Evolutionary conservation across 2,888 invertebrate species (phyloP).

Genomic region (Celastrina argiolus): DNA sequence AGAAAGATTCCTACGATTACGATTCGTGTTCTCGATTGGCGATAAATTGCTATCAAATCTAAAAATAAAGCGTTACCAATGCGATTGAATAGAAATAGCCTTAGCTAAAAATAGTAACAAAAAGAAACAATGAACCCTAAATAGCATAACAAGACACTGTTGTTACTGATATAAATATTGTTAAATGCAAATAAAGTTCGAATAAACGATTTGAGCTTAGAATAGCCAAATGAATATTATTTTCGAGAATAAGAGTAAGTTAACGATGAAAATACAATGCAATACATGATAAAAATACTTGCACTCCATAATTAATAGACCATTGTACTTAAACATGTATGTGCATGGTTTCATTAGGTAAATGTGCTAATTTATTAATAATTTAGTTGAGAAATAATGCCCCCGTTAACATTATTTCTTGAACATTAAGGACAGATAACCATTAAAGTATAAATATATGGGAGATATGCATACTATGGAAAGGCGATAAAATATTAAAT

Average conservation of each 20-base stretch:
- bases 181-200: background rate
- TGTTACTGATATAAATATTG: conserved; percentile 1
- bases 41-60: conserved; percentile 2
- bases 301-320: conserved; percentile 20
- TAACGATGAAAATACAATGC: background rate
- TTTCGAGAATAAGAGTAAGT: background rate
- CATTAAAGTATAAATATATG: background rate
- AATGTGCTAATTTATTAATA: background rate
- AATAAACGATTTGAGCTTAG: background rate
- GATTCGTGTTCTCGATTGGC: background rate
- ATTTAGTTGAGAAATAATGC: background rate
- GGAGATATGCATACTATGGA: background rate
- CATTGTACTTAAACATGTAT: conserved; percentile 15
- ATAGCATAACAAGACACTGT: background rate
- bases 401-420: background rate
- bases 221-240: background rate
- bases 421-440: background rate
- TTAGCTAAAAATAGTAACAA: background rate
- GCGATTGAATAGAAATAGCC: background rate
- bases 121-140: conserved; percentile 1
- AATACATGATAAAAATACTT: background rate
- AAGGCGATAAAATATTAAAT: background rate
- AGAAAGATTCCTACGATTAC: background rate
- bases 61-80: conserved; percentile 18
- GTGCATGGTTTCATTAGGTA: background rate